Evolutionary conservation across 1,140 invertebrate species (phyloP), one percentile per base, ranked within the genome.

Genomic region (Xylocopa sonorina): DNA sequence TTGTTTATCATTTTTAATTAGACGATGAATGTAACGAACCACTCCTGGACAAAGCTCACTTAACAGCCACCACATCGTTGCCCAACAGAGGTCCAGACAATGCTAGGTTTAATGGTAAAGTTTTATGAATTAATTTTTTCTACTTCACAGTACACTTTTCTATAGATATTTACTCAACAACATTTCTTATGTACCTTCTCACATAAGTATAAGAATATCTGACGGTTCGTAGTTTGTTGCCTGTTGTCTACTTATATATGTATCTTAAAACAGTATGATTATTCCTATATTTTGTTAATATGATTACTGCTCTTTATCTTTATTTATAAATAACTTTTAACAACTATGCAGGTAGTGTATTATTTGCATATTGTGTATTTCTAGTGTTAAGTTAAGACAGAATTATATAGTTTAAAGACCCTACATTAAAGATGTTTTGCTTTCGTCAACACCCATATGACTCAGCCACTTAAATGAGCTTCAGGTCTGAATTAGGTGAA

Each of bases 11-110:
- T 75, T 55, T 87, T 88, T 64, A 75, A 91, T 94, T 94, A 89
- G 94, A 95, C 82, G 96, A 96, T 91, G 96, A 97, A 92, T 98
- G 97, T 90, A 97, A 96, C 89, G 94, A 95, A 80, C 95, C 97
- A n/a, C 91, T 98, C 50, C 92, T 97, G 85, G 95, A 96, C 3
- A 94, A 91, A 87, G 95, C 97, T 82, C 94, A 94, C 68, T 88
- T 98, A 46, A 95, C 93, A 88, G 97, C 97, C 41, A 97, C 97
- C 51, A 97, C 97, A 7, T 96, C 95, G 78, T 92, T 97, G 69
- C 93, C 94, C 32, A 96, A 96, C 78, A 94, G 97, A 91, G 97
- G 96, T 74, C 95, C 97, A 38, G 94, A 96, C 46, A 97, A 97
- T 93, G 97, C 97, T 5, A 94, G 94, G 87, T 92, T 98, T 60